Evolutionary conservation across 2,888 invertebrate species (phyloP).

Genomic region (Penaeus monodon): DNA sequence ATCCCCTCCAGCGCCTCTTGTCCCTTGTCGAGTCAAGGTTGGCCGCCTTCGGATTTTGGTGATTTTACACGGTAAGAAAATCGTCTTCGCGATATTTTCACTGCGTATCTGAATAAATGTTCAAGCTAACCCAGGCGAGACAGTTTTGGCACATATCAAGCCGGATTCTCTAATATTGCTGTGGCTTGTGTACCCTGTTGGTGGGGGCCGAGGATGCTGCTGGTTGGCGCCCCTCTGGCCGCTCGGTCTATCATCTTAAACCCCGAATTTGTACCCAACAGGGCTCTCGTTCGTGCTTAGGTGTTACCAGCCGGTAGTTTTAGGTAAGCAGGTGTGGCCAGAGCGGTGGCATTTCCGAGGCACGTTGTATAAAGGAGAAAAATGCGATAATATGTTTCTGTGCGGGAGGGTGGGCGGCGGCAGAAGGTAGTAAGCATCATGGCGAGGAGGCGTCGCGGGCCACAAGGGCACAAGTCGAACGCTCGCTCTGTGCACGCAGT

Average conservation of each 20-base stretch:
- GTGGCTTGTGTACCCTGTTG: conserved; percentile 53
- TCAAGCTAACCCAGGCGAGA: neutral
- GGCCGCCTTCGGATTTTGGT: conserved; percentile 15
- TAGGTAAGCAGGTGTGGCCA: no score
- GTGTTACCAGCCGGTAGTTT: no score
- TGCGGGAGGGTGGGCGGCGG: conserved; percentile 8
- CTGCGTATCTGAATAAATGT: neutral
- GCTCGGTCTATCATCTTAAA: conserved; percentile 8
- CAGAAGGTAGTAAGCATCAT: conserved; percentile 60
- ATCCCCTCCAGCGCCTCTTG: conserved; percentile 55
- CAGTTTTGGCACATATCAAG: neutral
- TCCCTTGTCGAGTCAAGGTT: conserved; percentile 34
- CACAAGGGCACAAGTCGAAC: conserved; percentile 50
- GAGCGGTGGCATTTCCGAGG: no score
- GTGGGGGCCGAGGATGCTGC: conserved; percentile 25
- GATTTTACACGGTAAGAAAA: conserved; percentile 35
- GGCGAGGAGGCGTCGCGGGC: conserved; percentile 28
- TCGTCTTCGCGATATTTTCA: neutral
- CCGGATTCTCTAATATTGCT: neutral
- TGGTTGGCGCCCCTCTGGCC: conserved; percentile 50
- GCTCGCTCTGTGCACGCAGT: conserved; percentile 8
- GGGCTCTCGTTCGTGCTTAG: no score
- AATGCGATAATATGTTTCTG: neutral
- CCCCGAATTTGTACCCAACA: neutral
- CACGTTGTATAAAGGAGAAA: neutral